These are phyloP conservation scores for Cataglyphis altisquamis DNA, from an alignment of 2,888 invertebrate genomes.

Conservation along the genomic window DNA sequence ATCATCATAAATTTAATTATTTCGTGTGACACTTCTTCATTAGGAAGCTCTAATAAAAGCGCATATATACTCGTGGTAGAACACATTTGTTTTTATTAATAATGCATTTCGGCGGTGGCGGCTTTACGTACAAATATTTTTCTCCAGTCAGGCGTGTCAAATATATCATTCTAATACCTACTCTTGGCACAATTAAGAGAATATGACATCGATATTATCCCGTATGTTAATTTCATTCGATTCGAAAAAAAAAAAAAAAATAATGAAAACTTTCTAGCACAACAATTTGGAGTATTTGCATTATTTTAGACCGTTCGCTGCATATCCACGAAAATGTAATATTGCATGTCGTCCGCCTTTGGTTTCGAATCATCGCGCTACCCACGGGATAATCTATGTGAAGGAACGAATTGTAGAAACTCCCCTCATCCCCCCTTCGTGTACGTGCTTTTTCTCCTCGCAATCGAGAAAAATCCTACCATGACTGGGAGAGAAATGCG, in stretches of 20 bases:
- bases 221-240: conserved; percentile 10
- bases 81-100: conserved; percentile 54
- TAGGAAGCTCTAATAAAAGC: conserved; percentile 39
- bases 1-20: conserved; percentile 54
- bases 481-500: conserved; percentile 45
- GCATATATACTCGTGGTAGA: background rate
- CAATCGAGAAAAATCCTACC: conserved; percentile 55
- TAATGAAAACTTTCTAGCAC: background rate
- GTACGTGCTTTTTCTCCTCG: conserved; percentile 15
- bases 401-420: conserved; percentile 31
- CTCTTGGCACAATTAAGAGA: conserved; percentile 43
- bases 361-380: conserved; percentile 12
- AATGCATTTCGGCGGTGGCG: conserved; percentile 50
- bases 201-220: conserved; percentile 18
- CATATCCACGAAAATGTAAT: conserved; percentile 6
- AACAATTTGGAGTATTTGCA: background rate
- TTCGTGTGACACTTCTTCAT: conserved; percentile 49
- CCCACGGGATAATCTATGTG: conserved; percentile 1
- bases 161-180: conserved; percentile 48
- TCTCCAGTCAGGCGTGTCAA: conserved; percentile 30
- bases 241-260: conserved; percentile 3
- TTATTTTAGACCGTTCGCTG: background rate
- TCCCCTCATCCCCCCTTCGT: background rate
- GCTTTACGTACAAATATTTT: conserved; percentile 39
- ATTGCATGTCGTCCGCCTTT: background rate